phyloP scores from a whole-genome alignment of 2,797 vertebrate species.

The Falco novaeseelandiae region DNA sequence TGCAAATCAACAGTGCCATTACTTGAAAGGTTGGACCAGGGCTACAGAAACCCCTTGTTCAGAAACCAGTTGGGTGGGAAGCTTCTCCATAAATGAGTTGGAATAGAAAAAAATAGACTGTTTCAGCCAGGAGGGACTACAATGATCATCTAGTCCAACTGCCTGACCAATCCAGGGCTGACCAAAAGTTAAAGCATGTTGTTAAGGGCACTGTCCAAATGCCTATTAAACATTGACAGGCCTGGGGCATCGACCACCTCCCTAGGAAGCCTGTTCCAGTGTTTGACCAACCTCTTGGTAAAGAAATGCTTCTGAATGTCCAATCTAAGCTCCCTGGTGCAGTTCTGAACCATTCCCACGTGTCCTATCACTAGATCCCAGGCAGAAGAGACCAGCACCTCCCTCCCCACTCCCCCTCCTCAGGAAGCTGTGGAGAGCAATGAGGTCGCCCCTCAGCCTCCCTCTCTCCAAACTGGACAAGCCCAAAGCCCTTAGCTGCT shows the following conservation, averaged over 20 bases:
- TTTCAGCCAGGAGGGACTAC: too few species aligned
- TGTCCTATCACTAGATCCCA: neutral
- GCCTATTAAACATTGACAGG: neutral
- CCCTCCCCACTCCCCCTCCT: rapidly evolving
- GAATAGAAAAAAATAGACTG: neutral
- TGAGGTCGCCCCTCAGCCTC: neutral
- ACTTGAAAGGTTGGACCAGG: neutral
- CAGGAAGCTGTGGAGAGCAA: neutral
- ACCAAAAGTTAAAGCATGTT: too few species aligned
- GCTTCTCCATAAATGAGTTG: neutral
- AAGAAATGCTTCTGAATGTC: neutral
- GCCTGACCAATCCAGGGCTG: too few species aligned
- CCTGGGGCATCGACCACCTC: neutral
- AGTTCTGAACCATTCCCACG: neutral
- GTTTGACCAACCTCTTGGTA: neutral
- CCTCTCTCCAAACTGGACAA: neutral
- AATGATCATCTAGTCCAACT: neutral
- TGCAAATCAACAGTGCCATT: neutral
- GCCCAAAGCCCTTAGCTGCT: neutral
- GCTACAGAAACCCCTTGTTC: neutral
- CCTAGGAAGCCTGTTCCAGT: neutral
- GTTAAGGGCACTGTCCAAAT: too few species aligned
- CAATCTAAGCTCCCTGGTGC: neutral
- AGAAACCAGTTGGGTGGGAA: neutral
- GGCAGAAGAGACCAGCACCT: neutral